Evolutionary conservation across 23 tunicate genomes (phyloP), one percentile per base, ranked within the genome.

Genomic region (Aplidium turbinatum): DNA sequence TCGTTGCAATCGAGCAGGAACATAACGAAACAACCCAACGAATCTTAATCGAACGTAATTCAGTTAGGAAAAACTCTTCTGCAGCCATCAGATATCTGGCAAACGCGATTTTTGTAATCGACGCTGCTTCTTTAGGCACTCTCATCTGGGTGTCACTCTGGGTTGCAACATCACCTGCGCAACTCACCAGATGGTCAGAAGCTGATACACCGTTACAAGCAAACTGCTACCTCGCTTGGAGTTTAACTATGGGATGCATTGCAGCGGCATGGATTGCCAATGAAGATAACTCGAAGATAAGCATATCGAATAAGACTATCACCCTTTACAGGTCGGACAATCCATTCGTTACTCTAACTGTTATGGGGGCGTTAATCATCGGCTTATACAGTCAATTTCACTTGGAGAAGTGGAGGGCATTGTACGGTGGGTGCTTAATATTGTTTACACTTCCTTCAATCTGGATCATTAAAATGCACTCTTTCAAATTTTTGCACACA

Each of bases 161-260:
- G 46, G 45, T 63, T 1, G 70, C 36, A 22, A 45, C 35, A 22
- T 33, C 70, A 1, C 70, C 70, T 31, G 70, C n/a, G 1, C 47
- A 27, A 26, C 46, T 63, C 7, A 63, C 36, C 47, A 33, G 70
- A 3, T 63, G 70, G 70, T 63, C 46, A 33, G 70, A 35, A 3
- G 22, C 32, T 18, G 32, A 35, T 4, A 27, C 22, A 2, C 70
- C 70, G 22, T 63, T 27, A 27, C 45, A 45, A 24, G 45, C 35
- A 16, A 35, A 35, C 46, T 63, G 45, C 3, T 46, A 33, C 7
- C 35, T 63, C 36, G 47, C 70, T 19, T 63, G 70, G 70, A 33
- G 31, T 24, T 63, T 34, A 29, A 34, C 47, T 34, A 1, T 31
- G 1, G 70, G 70, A 16, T 63, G 70, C 47, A 30, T 35, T 63